Evolutionary conservation across 2,888 invertebrate species (phyloP).

Genomic region (Danaus chrysippus): DNA sequence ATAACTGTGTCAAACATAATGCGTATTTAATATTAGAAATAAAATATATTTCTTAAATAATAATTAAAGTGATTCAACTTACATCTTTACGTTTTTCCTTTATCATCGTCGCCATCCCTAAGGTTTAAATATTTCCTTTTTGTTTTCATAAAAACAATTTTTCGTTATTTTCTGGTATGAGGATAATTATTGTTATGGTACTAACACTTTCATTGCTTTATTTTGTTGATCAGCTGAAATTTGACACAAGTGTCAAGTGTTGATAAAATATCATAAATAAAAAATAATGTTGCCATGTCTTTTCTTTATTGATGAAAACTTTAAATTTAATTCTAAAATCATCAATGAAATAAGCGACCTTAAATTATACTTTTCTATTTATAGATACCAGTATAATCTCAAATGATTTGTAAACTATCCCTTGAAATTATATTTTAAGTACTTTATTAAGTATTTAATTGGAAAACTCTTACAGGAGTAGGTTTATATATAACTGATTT

Average conservation of each 20-base stretch:
- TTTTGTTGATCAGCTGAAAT: slow-evolving; percentile 28
- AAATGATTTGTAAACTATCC: too few species aligned
- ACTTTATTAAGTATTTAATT: too few species aligned
- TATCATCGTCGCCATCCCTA: slow-evolving; percentile 62
- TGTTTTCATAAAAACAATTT: slow-evolving; percentile 1
- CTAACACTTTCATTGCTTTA: slow-evolving; percentile 9
- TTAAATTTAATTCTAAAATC: too few species aligned
- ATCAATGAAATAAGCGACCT: too few species aligned
- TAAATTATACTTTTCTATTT: too few species aligned
- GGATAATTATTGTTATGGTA: too few species aligned
- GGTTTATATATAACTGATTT: too few species aligned
- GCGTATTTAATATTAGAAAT: slow-evolving; percentile 39
- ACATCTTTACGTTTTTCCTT: slow-evolving; percentile 66
- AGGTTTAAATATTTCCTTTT: slow-evolving; percentile 6
- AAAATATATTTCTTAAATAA: slow-evolving; percentile 17
- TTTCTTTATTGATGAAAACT: too few species aligned
- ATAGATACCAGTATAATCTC: too few species aligned
- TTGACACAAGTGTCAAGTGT: neutral
- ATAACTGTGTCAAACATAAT: slow-evolving; percentile 25
- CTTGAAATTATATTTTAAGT: too few species aligned
- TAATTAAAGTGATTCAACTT: slow-evolving; percentile 34
- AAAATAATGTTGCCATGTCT: neutral
- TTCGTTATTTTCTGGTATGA: slow-evolving; percentile 4
- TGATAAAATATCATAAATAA: slow-evolving; percentile 14
- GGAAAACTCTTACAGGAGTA: too few species aligned